These are phyloP conservation scores for Hydrolagus colliei DNA, from an alignment of 2,797 vertebrate species.

Conservation along the genomic window DNA sequence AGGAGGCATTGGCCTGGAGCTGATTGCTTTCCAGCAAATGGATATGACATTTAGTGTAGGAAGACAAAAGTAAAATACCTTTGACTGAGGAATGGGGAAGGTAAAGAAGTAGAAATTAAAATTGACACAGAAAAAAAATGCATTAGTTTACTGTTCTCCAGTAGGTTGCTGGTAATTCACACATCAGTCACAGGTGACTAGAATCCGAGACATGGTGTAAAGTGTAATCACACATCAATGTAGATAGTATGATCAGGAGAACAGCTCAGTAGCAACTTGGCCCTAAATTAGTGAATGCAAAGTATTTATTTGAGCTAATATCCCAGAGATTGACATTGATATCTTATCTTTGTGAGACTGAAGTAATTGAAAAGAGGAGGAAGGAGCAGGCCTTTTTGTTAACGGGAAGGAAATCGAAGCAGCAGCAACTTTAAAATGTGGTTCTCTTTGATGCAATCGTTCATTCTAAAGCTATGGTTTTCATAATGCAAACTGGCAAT, in stretches of 20 bases:
- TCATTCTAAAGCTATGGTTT: slow-evolving; percentile 35
- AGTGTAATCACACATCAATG: neutral
- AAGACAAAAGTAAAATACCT: no score
- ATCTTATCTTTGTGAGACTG: neutral
- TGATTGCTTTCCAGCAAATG: no score
- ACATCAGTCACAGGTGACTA: neutral
- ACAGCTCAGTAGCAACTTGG: no score
- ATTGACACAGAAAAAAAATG: no score
- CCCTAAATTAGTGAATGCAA: neutral
- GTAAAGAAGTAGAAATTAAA: no score
- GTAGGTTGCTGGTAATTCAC: neutral
- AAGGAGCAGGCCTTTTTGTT: neutral
- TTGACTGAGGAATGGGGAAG: no score
- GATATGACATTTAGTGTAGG: no score
- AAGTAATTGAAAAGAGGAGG: neutral
- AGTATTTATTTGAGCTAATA: neutral
- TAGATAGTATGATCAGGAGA: neutral
- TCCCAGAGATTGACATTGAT: neutral
- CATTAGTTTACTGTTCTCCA: neutral
- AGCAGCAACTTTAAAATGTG: slow-evolving; percentile 41
- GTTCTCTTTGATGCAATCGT: slow-evolving; percentile 31
- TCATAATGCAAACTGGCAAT: slow-evolving; percentile 35
- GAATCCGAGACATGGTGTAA: no score
- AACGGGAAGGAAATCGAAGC: neutral
- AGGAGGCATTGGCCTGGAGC: no score